phyloP scores from a whole-genome alignment of 1,140 invertebrate genomes.

The Yoshiicerus persimilis region DNA sequence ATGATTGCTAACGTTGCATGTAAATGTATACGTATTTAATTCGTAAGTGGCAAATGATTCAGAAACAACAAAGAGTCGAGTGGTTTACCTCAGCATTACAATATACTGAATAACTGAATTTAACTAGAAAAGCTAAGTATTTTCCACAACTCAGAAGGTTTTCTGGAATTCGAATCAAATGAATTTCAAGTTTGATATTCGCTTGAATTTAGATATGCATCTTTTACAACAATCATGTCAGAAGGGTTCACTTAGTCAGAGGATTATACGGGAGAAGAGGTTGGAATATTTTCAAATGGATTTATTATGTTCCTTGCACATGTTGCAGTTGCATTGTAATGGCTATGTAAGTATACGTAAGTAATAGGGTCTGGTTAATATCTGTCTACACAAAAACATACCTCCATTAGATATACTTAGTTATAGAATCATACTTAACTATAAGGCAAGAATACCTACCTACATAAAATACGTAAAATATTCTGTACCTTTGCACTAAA shows the following conservation, averaged over 20 bases:
- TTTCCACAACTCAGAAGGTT: background rate
- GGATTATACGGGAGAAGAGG: background rate
- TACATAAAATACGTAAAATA: background rate
- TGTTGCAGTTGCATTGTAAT: conserved; percentile 7
- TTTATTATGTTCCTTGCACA: conserved; percentile 16
- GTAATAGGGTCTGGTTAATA: no score
- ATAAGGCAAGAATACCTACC: no score
- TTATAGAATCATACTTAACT: no score
- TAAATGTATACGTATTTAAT: no score
- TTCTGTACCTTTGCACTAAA: background rate
- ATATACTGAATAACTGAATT: background rate
- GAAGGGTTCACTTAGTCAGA: background rate
- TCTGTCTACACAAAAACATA: no score
- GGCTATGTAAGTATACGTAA: background rate
- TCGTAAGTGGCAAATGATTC: no score
- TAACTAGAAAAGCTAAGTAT: background rate
- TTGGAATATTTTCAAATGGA: conserved; percentile 7
- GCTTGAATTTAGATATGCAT: background rate
- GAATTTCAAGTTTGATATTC: background rate
- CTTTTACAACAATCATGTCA: background rate
- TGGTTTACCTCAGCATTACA: background rate
- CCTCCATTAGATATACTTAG: no score
- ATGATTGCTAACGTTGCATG: no score
- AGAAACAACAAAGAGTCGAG: no score
- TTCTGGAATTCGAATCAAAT: background rate